Evolutionary conservation across 2,888 invertebrate genomes (phyloP).

Genomic region (Cyrtodaria siliqua): DNA sequence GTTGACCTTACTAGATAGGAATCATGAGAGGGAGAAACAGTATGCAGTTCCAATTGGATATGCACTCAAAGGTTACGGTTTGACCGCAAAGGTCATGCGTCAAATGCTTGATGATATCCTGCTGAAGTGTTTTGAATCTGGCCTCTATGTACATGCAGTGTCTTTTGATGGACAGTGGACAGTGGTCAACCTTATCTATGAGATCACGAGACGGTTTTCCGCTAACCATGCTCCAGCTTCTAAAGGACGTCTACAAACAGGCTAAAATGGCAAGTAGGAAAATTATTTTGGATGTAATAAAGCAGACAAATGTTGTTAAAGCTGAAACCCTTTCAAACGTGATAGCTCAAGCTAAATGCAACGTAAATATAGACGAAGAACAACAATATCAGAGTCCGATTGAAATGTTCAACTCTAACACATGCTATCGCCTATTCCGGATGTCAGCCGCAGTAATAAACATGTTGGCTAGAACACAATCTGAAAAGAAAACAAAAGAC

Average conservation of each 20-base stretch:
- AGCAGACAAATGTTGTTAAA: constrained; percentile 1
- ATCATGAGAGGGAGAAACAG: constrained; percentile 1
- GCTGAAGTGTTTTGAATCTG: constrained; percentile 13
- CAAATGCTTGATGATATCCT: constrained; percentile 33
- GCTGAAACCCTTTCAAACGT: neutral
- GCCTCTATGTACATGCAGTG: constrained; percentile 39
- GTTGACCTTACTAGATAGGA: constrained; percentile 43
- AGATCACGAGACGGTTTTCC: constrained; percentile 18
- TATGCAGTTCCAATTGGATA: constrained; percentile 43
- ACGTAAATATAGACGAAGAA: neutral
- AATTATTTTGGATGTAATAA: neutral
- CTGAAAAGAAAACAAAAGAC: neutral
- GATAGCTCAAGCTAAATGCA: neutral
- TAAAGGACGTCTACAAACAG: constrained; percentile 32
- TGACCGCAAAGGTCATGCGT: constrained; percentile 1
- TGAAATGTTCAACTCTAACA: neutral
- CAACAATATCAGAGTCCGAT: neutral
- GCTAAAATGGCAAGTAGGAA: neutral
- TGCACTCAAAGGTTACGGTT: constrained; percentile 55
- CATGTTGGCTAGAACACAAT: too few relatives aligned
- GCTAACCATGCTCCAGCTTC: constrained; percentile 39
- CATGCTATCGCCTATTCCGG: neutral
- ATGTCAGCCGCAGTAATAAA: neutral
- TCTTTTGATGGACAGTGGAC: constrained; percentile 60
- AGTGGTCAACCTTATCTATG: constrained; percentile 34